phyloP scores from a whole-genome alignment of 1,140 invertebrate genomes.

The Neoseiulus cucumeris region DNA sequence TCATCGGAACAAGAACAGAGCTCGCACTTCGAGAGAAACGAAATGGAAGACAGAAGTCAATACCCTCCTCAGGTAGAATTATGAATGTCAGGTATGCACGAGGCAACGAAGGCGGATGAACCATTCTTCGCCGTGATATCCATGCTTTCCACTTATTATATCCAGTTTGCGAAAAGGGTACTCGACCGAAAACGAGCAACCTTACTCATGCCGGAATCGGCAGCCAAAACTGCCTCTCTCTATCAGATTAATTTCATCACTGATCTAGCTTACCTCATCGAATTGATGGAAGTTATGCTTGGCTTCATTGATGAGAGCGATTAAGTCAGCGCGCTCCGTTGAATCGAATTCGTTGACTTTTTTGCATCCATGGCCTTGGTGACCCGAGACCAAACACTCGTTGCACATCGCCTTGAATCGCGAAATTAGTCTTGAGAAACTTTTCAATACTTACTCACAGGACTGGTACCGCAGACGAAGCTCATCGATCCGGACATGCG shows the following conservation, averaged over 20 bases:
- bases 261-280: conserved; percentile 39
- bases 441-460: too few relatives aligned
- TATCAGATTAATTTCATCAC: too few relatives aligned
- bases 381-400: conserved; percentile 47
- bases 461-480: too few relatives aligned
- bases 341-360: conserved; percentile 48
- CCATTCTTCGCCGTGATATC: not conserved
- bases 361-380: conserved; percentile 61
- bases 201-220: not conserved
- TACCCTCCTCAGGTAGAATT: too few relatives aligned
- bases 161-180: conserved; percentile 1
- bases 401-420: conserved; percentile 41
- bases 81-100: too few relatives aligned
- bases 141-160: not conserved
- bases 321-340: conserved; percentile 48
- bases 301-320: conserved; percentile 45
- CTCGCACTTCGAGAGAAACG: not conserved
- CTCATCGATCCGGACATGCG: too few relatives aligned
- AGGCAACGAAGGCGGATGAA: not conserved
- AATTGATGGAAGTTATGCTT: conserved; percentile 48
- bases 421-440: too few relatives aligned
- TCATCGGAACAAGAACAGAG: too few relatives aligned
- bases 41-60: not conserved
- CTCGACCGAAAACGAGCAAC: not conserved
- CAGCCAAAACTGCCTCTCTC: too few relatives aligned